Base-by-base conservation (phyloP, 2,888 invertebrate species). In the Hemaris fuciformis region DNA sequence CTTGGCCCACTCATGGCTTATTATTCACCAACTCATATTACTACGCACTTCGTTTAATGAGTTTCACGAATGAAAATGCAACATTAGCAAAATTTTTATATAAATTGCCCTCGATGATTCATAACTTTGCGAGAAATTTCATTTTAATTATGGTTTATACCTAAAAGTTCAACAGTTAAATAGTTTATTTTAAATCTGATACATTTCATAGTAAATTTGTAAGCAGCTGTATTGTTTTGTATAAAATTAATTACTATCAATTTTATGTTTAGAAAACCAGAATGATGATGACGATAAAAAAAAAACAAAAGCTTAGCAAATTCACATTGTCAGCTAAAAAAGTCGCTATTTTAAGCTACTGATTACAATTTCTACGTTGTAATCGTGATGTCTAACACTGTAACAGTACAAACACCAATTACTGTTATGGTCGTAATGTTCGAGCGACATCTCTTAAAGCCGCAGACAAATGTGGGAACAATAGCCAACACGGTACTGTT, bases 11-110 rank as follows among this genome's bases (percentile, higher is more conserved):
- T 67, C 42, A 4, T 57, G 20, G 34, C 48, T 41, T 25, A 41
- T 20, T 60, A 60, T n/a, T 57, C 38, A 63, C 46, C 59, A 67
- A 70, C 60, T 62, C 3, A n/a, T 71, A 62, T 73, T 66, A 67
- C 67, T 66, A 65, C 23, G 48, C 41, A 60, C 60, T 41, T 48
- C 23, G 42, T 34, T 23, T 60, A 60, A 34, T 53, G 25, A 41
- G 31, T 48, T 48, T 31, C 20, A 57, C 48, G 56, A 60, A 57
- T 41, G 27, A 48, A 59, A 59, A 48, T 34, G 34, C 46, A 59
- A 59, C n/a, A 45, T 45, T 15, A 48, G 46, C 38, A n/a, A 31
- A 46, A 15, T 57, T 59, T 45, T 46, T 20, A 34, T 22, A 45
- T 23, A 45, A 27, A 59, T 46, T 31, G 31, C 31, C 53, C 53